Conservation (phyloP, 37 sponge, comb jelly and placozoan genomes). For the Chondrosia reniformis region DNA sequence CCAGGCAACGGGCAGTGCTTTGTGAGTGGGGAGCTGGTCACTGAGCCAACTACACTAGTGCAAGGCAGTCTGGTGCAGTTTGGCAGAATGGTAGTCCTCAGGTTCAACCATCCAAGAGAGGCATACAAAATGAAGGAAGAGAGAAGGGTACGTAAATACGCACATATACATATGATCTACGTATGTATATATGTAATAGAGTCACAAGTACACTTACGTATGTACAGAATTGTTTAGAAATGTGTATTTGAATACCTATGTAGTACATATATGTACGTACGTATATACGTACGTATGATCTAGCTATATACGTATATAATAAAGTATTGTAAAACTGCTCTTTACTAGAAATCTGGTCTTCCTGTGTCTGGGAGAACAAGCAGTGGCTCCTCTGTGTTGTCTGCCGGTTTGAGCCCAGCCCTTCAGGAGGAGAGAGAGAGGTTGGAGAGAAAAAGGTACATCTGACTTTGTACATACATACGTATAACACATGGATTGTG, state of each 20-base stretch:
- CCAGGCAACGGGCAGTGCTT: conserved; percentile 40
- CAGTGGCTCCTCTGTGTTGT: too few relatives aligned
- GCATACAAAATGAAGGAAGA: conserved; percentile 36
- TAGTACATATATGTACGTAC: conserved; percentile 5
- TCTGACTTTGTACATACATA: background rate
- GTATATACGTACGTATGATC: background rate
- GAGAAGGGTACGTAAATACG: background rate
- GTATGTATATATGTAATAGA: background rate
- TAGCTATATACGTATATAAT: background rate
- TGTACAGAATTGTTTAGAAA: background rate
- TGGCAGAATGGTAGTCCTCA: conserved; percentile 32
- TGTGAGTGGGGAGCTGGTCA: conserved; percentile 22
- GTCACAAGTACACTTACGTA: background rate
- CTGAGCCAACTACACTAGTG: conserved; percentile 3
- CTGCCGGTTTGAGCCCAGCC: background rate
- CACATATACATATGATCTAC: background rate
- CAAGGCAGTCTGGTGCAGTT: conserved; percentile 55
- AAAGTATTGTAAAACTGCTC: background rate
- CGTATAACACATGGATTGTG: too few relatives aligned
- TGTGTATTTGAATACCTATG: too few relatives aligned
- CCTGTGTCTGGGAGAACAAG: too few relatives aligned
- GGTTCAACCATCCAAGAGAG: conserved; percentile 75
- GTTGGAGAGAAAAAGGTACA: conserved; percentile 10
- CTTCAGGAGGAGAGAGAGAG: conserved; percentile 14
- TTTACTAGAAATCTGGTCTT: too few relatives aligned